phyloP scores from a whole-genome alignment of 2,113 vertebrate species.

The Pelobates fuscus region DNA sequence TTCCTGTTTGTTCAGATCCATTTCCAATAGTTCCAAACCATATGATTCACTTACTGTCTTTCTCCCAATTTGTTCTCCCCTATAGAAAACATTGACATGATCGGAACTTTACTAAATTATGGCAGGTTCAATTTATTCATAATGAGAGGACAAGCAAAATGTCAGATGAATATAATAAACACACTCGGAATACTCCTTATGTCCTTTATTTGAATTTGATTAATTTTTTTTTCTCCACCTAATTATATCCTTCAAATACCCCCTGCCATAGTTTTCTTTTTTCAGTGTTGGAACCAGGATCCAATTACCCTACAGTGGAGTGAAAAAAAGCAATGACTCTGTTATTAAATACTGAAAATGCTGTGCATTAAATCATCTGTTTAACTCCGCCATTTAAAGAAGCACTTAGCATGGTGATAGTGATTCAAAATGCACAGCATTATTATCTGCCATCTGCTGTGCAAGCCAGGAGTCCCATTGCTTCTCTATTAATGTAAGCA shows the following conservation, averaged over 20 bases:
- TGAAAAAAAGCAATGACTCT: conserved; percentile 28
- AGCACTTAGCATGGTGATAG: conserved; percentile 30
- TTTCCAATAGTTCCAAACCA: too few species aligned
- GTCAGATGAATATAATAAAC: conserved; percentile 15
- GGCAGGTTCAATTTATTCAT: neutral
- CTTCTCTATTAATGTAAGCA: conserved; percentile 27
- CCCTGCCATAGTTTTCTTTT: conserved; percentile 11
- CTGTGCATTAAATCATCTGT: conserved; percentile 15
- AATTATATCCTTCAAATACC: conserved; percentile 2
- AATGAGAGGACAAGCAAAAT: conserved; percentile 40
- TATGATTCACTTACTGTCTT: too few species aligned
- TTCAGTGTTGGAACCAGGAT: neutral
- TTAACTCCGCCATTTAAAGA: conserved; percentile 34
- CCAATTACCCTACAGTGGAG: conserved; percentile 14
- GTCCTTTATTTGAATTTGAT: conserved; percentile 23
- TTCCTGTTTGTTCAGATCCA: too few species aligned
- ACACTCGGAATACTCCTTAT: neutral
- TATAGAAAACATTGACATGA: too few species aligned
- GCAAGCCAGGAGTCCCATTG: conserved; percentile 20
- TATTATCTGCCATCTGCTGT: conserved; percentile 39
- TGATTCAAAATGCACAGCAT: conserved; percentile 17
- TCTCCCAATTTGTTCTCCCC: too few species aligned
- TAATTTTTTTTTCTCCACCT: neutral
- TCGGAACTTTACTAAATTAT: too few species aligned
- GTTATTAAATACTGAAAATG: conserved; percentile 19